phyloP scores from a whole-genome alignment of 2,888 invertebrate species.

The Sepioteuthis lessoniana region DNA sequence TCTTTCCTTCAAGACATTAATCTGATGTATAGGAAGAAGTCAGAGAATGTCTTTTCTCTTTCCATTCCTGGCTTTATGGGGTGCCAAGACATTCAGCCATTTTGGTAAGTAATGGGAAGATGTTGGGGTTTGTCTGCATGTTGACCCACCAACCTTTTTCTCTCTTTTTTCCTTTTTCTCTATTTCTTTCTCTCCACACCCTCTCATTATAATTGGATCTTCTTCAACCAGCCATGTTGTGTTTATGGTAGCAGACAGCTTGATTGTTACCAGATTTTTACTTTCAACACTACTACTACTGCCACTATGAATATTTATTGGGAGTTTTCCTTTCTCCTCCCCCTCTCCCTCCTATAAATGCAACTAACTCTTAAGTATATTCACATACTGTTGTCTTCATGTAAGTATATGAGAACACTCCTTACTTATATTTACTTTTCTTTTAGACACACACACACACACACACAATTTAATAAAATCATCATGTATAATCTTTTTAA shows the following conservation, averaged over 20 bases:
- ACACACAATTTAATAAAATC: too few species aligned
- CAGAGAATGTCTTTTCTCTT: background rate
- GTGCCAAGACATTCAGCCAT: constrained; percentile 9
- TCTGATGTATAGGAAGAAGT: background rate
- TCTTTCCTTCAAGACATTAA: constrained; percentile 4
- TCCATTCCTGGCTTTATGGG: background rate
- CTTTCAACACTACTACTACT: background rate
- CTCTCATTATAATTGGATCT: background rate
- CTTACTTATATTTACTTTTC: background rate
- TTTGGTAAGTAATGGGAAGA: background rate
- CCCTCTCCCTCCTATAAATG: background rate
- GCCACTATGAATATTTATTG: background rate
- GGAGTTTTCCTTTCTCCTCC: background rate
- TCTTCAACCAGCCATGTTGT: constrained; percentile 33
- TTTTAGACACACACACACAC: background rate
- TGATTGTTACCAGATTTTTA: constrained; percentile 33
- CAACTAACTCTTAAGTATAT: background rate
- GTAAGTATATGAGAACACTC: background rate
- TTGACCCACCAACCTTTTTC: background rate
- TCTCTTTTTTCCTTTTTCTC: background rate
- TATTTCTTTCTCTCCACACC: background rate
- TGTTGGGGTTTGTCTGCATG: background rate
- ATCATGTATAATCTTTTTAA: too few species aligned
- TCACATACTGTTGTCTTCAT: background rate
- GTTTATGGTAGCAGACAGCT: constrained; percentile 6